These are phyloP conservation scores for Picathartes gymnocephalus DNA, from an alignment of 2,113 vertebrate genomes.

Conservation along the genomic window DNA sequence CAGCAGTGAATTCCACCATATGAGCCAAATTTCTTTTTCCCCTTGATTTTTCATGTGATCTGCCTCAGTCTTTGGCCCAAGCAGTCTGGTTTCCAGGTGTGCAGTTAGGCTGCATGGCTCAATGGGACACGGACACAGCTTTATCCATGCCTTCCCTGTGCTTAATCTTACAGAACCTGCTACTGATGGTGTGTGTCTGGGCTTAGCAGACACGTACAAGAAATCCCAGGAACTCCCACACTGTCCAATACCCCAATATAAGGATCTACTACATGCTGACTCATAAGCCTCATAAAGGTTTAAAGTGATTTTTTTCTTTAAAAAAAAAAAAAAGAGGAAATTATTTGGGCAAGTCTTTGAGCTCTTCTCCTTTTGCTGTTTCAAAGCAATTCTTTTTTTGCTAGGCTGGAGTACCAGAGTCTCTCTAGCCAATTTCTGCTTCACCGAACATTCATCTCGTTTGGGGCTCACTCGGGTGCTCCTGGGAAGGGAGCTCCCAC, in stretches of 20 bases:
- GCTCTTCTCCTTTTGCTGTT: neutral
- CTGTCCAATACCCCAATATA: neutral
- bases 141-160: neutral
- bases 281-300: neutral
- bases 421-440: neutral
- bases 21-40: neutral
- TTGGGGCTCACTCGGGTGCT: accelerated
- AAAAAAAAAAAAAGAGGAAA: neutral
- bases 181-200: accelerated
- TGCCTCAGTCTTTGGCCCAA: neutral
- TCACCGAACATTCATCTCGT: neutral
- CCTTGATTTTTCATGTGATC: neutral
- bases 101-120: neutral
- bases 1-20: neutral
- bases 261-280: neutral
- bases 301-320: neutral
- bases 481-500: neutral
- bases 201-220: neutral
- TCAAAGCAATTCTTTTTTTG: neutral
- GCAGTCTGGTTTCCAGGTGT: neutral
- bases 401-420: neutral
- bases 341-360: neutral
- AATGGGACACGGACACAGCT: neutral
- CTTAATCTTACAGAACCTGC: neutral
- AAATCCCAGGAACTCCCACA: neutral